Conservation (phyloP, 2,888 invertebrate species). For the Gasteruption jaculator region DNA sequence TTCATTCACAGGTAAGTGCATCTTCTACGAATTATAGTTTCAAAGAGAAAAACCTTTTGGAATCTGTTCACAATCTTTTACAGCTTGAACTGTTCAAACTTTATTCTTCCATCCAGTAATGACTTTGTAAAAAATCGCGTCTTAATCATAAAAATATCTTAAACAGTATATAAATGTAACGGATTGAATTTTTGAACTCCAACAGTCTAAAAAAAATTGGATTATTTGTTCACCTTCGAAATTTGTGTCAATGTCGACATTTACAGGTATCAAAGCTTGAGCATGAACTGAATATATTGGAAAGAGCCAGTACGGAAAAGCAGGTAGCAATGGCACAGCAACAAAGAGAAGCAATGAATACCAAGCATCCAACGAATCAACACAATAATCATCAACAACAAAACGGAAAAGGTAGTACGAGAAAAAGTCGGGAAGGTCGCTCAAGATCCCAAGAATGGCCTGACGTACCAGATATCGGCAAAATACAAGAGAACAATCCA, state of each 20-base stretch:
- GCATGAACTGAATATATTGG: constrained; percentile 70
- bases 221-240: too few relatives aligned
- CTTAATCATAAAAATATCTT: too few relatives aligned
- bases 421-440: constrained; percentile 69
- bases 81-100: neutral
- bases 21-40: too few relatives aligned
- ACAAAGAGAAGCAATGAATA: constrained; percentile 41
- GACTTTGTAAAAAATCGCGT: neutral
- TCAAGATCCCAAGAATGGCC: constrained; percentile 88
- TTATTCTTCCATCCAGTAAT: neutral
- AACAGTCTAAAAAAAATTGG: neutral
- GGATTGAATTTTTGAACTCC: neutral
- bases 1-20: constrained; percentile 71
- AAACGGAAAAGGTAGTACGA: constrained; percentile 51
- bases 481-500: constrained; percentile 89
- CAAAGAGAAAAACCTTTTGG: too few relatives aligned
- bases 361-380: constrained; percentile 33
- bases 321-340: constrained; percentile 53
- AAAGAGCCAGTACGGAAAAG: constrained; percentile 67
- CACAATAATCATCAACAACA: constrained; percentile 41
- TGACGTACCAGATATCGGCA: constrained; percentile 83
- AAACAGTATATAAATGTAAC: neutral
- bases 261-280: constrained; percentile 65
- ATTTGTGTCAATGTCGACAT: too few relatives aligned
- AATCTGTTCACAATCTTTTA: too few relatives aligned